A percentile compares a stretch with the other conserved stretches of the same genome.
Conservation (phyloP, 2,797 vertebrate species). For the Taenioides sp. region DNA sequence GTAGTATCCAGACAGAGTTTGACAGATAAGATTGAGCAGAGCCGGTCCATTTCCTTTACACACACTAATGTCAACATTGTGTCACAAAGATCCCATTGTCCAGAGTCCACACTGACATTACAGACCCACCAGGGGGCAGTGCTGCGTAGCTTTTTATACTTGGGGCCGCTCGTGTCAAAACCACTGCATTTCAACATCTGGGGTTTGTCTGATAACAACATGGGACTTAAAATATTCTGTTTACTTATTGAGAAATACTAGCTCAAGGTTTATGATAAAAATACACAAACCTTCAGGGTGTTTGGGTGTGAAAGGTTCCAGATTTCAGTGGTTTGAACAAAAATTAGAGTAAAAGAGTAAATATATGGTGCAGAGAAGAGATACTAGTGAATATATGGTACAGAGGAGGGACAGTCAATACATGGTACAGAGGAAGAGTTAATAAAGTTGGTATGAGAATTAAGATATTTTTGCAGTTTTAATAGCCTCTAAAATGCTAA, state of each 20-base stretch:
- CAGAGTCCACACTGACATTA: conserved; percentile 9
- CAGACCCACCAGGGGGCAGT: conserved; percentile 64
- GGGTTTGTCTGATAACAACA: background rate
- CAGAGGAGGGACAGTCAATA: too few relatives aligned
- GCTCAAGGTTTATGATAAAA: background rate
- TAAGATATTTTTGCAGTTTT: too few relatives aligned
- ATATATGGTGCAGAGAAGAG: too few relatives aligned
- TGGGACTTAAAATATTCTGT: too few relatives aligned
- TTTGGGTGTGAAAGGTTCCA: too few relatives aligned
- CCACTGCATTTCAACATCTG: background rate
- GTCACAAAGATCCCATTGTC: conserved; percentile 64
- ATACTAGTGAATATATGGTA: too few relatives aligned
- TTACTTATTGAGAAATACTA: background rate
- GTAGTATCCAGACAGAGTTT: background rate
- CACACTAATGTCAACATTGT: conserved; percentile 13
- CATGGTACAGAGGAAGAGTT: background rate
- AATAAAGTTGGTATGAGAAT: too few relatives aligned
- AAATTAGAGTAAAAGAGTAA: too few relatives aligned
- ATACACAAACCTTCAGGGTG: background rate
- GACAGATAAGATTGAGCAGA: conserved; percentile 7
- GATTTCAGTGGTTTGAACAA: too few relatives aligned
- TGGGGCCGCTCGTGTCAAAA: background rate
- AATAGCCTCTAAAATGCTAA: background rate
- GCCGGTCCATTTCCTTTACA: conserved; percentile 11
- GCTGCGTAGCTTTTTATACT: conserved; percentile 23